A percentile compares a stretch with the other conserved stretches of the same genome.
phyloP scores from a whole-genome alignment of 2,797 vertebrate genomes.

The Sebastes umbrosus region DNA sequence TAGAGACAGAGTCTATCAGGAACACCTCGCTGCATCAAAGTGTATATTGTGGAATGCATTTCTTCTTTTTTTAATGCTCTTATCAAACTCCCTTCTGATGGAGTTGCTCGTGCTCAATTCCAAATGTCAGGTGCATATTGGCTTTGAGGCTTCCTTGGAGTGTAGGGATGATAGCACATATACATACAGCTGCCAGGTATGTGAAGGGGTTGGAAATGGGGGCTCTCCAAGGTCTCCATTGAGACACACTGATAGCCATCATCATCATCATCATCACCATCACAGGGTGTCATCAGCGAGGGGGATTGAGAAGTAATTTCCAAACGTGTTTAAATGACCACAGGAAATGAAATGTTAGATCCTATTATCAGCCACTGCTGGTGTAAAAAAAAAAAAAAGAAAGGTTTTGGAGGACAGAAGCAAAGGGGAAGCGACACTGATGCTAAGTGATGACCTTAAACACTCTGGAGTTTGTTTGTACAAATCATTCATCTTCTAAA shows the following conservation, averaged over 20 bases:
- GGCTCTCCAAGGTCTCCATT: constrained; percentile 73
- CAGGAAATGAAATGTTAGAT: constrained; percentile 73
- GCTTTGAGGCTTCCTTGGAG: constrained; percentile 69
- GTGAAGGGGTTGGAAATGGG: constrained; percentile 72
- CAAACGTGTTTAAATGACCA: constrained; percentile 77
- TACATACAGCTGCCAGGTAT: constrained; percentile 81
- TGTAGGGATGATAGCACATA: constrained; percentile 73
- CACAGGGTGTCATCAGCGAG: constrained; percentile 67
- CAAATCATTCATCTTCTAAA: constrained; percentile 58
- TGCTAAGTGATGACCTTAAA: constrained; percentile 71
- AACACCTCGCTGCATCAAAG: constrained; percentile 68
- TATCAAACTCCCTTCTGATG: constrained; percentile 62
- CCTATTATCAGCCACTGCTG: constrained; percentile 62
- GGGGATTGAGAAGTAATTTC: constrained; percentile 77
- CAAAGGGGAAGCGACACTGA: constrained; percentile 53
- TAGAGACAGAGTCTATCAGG: constrained; percentile 60
- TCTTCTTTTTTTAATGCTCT: constrained; percentile 68
- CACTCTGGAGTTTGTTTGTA: constrained; percentile 70
- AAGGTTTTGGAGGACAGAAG: constrained; percentile 57
- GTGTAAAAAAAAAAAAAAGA: constrained; percentile 27
- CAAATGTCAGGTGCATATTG: constrained; percentile 78
- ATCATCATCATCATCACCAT: constrained; percentile 57
- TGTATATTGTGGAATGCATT: constrained; percentile 68
- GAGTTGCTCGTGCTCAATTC: constrained; percentile 56
- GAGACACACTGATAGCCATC: constrained; percentile 77